A percentile compares a stretch with the other conserved stretches of the same genome.
Conservation (phyloP, 23 tunicate species). For the Pegea sp. region DNA sequence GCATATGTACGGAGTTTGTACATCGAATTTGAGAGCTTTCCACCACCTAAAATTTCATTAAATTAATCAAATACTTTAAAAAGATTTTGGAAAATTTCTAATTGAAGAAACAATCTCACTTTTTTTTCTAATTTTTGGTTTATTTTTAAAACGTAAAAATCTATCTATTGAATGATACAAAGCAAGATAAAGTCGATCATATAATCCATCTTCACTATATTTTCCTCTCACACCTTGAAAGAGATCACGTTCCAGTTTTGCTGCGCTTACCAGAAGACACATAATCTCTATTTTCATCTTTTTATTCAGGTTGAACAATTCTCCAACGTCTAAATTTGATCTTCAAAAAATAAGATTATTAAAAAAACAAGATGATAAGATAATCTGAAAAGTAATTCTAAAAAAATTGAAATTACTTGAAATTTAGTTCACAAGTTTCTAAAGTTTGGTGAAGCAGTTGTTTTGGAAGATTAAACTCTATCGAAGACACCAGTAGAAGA, state of each 20-base stretch:
- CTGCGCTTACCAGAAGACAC: conserved; percentile 53
- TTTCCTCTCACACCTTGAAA: neutral
- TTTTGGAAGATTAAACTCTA: conserved; percentile 41
- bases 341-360: conserved; percentile 10
- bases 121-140: too few relatives aligned
- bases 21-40: too few relatives aligned
- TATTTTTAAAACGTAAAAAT: neutral
- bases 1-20: too few relatives aligned
- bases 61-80: neutral
- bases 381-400: neutral
- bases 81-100: neutral
- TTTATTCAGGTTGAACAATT: conserved; percentile 19
- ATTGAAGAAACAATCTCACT: too few relatives aligned
- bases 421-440: conserved; percentile 19
- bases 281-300: conserved; percentile 15
- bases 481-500: conserved; percentile 32
- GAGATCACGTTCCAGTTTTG: conserved; percentile 71
- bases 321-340: conserved; percentile 11
- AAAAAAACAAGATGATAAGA: neutral
- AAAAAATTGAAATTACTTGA: conserved; percentile 40
- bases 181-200: conserved; percentile 61
- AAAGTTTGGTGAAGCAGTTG: conserved; percentile 21
- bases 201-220: conserved; percentile 31
- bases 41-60: neutral
- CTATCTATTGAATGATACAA: conserved; percentile 38